Percentiles rank a stretch among this genome's conserved stretches.
Evolutionary conservation across 2,113 vertebrate species (phyloP).

Genomic region (Meleagris gallopavo): DNA sequence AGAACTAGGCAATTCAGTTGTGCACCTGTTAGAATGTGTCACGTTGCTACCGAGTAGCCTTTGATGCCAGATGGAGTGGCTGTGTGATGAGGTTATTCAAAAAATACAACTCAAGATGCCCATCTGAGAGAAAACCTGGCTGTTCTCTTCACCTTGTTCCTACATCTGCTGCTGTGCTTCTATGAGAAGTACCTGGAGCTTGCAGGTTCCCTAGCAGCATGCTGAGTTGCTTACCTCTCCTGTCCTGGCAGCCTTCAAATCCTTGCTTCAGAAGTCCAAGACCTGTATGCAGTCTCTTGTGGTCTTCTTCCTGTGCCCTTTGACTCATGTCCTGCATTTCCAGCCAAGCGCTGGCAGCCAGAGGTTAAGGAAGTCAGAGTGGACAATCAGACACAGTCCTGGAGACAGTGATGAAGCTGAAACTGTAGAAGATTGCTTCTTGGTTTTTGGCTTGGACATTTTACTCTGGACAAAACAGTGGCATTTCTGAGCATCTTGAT

Average conservation of each 20-base stretch:
- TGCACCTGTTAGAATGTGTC: not conserved
- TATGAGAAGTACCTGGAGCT: not conserved
- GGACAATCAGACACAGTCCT: not conserved
- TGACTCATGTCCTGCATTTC: not conserved
- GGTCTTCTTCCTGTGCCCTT: not conserved
- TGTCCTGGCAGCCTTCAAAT: not conserved
- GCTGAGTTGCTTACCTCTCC: not conserved
- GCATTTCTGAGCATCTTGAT: not conserved
- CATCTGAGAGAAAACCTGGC: not conserved
- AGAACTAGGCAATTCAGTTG: not conserved
- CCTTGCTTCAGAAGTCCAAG: not conserved
- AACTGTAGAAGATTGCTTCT: not conserved
- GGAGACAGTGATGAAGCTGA: not conserved
- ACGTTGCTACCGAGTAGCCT: not conserved
- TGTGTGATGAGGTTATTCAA: not conserved
- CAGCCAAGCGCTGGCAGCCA: conserved; percentile 15
- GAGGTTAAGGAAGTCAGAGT: not conserved
- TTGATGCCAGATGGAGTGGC: not conserved
- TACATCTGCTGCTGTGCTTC: not conserved
- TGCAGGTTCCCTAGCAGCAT: not conserved
- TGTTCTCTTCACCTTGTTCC: not conserved
- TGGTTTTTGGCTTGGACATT: not conserved
- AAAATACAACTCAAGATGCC: not conserved
- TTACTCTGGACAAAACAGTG: not conserved
- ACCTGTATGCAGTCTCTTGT: not conserved